phyloP scores from a whole-genome alignment of 2,797 vertebrate genomes.

The Acanthurus leucopareius region DNA sequence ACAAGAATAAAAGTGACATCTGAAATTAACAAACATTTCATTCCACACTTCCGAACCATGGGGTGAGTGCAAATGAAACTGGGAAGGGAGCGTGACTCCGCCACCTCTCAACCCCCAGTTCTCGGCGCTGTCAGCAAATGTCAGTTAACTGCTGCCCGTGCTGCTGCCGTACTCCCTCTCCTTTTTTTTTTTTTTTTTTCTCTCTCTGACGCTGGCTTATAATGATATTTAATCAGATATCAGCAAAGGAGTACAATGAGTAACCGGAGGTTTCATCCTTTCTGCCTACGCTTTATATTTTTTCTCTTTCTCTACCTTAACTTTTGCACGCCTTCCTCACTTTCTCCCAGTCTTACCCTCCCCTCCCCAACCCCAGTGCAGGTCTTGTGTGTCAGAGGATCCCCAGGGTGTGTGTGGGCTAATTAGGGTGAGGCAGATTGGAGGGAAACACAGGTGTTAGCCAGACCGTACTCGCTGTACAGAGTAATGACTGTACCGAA shows the following conservation, averaged over 20 bases:
- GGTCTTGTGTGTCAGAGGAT: slow-evolving; percentile 82
- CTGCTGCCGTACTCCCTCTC: slow-evolving; percentile 8
- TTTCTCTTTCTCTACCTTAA: slow-evolving; percentile 37
- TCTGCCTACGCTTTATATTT: slow-evolving; percentile 22
- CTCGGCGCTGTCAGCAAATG: slow-evolving; percentile 75
- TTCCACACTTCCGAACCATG: slow-evolving; percentile 71
- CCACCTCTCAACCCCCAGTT: slow-evolving; percentile 69
- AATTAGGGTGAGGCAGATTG: slow-evolving; percentile 98
- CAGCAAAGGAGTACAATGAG: slow-evolving; percentile 23
- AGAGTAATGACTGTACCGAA: slow-evolving; percentile 94
- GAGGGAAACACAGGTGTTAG: slow-evolving; percentile 97
- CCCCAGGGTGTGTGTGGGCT: slow-evolving; percentile 94
- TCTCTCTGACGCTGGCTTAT: slow-evolving; percentile 39
- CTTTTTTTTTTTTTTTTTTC: too few relatives aligned
- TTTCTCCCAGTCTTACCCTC: slow-evolving; percentile 32
- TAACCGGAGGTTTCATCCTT: slow-evolving; percentile 18
- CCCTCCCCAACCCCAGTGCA: slow-evolving; percentile 54
- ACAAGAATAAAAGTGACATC: slow-evolving; percentile 71
- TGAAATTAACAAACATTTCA: slow-evolving; percentile 76
- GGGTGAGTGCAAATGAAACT: slow-evolving; percentile 77
- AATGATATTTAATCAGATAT: slow-evolving; percentile 50
- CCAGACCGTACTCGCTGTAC: slow-evolving; percentile 91
- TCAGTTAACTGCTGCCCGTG: slow-evolving; percentile 63
- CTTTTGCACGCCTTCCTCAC: slow-evolving; percentile 64
- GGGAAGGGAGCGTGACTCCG: slow-evolving; percentile 59